Evolutionary conservation across 2,888 invertebrate species (phyloP).

Genomic region (Scotopteryx bipunctaria): DNA sequence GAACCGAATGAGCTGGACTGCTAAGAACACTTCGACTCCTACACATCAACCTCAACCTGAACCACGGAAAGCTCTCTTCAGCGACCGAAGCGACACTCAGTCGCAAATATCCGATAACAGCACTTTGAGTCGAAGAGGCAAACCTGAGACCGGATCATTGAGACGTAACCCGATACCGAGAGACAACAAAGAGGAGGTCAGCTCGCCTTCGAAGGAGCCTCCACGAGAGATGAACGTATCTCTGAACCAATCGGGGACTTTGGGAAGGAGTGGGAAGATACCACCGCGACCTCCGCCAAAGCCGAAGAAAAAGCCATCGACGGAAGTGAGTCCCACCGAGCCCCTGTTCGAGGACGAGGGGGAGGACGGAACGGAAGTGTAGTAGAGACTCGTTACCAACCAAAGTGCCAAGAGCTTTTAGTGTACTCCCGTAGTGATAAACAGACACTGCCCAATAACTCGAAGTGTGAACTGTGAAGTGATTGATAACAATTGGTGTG

Average conservation of each 20-base stretch:
- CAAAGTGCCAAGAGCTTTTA: constrained; percentile 80
- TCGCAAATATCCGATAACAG: constrained; percentile 65
- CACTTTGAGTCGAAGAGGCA: constrained; percentile 73
- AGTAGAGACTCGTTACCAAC: constrained; percentile 68
- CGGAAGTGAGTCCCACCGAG: constrained; percentile 83
- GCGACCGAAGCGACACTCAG: constrained; percentile 64
- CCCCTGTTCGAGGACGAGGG: constrained; percentile 94
- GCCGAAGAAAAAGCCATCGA: constrained; percentile 89
- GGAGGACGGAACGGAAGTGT: constrained; percentile 95
- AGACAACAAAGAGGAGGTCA: constrained; percentile 62
- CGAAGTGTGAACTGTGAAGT: constrained; percentile 42
- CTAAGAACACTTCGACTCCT: constrained; percentile 74
- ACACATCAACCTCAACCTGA: constrained; percentile 59
- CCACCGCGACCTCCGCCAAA: constrained; percentile 93
- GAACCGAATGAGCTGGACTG: constrained; percentile 79
- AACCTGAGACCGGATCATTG: constrained; percentile 80
- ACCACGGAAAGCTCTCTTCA: constrained; percentile 69
- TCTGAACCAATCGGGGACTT: constrained; percentile 72
- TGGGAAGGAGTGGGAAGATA: constrained; percentile 85
- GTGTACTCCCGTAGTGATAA: constrained; percentile 45
- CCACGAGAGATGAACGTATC: constrained; percentile 59
- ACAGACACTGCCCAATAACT: constrained; percentile 33
- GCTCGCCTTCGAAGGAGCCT: constrained; percentile 71
- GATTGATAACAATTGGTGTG: constrained; percentile 45
- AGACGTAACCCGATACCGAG: constrained; percentile 61